These are phyloP conservation scores for Esox lucius DNA, from an alignment of 2,797 vertebrate genomes.

Conservation along the genomic window DNA sequence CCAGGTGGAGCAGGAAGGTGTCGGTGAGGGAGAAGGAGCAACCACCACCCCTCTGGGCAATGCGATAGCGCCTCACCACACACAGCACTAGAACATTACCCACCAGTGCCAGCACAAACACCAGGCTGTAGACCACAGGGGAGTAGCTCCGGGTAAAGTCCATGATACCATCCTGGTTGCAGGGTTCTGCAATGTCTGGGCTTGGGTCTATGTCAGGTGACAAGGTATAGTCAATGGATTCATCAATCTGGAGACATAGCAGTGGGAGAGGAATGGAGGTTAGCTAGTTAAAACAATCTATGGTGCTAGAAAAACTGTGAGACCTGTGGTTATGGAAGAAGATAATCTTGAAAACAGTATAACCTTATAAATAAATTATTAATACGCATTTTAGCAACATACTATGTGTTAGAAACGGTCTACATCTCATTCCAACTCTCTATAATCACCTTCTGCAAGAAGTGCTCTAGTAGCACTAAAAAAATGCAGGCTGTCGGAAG, in stretches of 20 bases:
- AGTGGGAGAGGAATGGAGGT: background rate
- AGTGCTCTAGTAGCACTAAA: too few relatives aligned
- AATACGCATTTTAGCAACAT: too few relatives aligned
- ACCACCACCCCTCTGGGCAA: constrained; percentile 50
- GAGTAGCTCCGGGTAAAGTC: constrained; percentile 62
- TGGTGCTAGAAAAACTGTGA: too few relatives aligned
- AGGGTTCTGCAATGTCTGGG: constrained; percentile 42
- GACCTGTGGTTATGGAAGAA: too few relatives aligned
- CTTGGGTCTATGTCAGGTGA: fast-evolving
- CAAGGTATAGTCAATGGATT: background rate
- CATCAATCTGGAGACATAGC: background rate
- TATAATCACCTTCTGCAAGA: too few relatives aligned
- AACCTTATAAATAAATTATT: too few relatives aligned
- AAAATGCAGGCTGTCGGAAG: too few relatives aligned
- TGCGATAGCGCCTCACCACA: constrained; percentile 73
- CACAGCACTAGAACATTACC: constrained; percentile 79
- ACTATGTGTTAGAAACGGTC: too few relatives aligned
- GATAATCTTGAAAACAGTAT: too few relatives aligned
- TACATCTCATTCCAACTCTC: too few relatives aligned
- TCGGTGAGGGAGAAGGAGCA: constrained; percentile 75
- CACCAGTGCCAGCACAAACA: constrained; percentile 74
- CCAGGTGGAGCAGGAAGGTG: constrained; percentile 81
- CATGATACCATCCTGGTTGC: constrained; percentile 48
- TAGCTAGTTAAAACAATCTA: background rate
- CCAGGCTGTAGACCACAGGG: constrained; percentile 68